phyloP scores from a whole-genome alignment of 2,113 vertebrate genomes.

The Stigmatopora argus region DNA sequence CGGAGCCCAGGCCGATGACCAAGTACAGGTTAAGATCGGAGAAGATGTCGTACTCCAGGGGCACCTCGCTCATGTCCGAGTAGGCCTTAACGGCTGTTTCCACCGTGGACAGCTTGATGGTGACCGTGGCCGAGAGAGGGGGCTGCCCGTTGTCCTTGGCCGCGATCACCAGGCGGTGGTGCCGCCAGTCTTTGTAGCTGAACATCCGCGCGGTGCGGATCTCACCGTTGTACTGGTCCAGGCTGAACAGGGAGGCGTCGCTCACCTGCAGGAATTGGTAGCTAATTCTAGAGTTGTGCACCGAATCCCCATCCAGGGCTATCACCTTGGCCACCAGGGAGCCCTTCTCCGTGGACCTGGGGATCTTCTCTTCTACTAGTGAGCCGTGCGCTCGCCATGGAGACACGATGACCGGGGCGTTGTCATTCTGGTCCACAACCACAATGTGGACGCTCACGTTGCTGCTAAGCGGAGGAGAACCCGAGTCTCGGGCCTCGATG shows the following conservation, averaged over 20 bases:
- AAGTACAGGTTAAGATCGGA: constrained; percentile 53
- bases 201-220: constrained; percentile 72
- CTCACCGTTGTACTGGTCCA: constrained; percentile 65
- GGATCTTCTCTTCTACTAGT: constrained; percentile 54
- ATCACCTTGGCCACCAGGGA: constrained; percentile 50
- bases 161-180: constrained; percentile 67
- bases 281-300: constrained; percentile 70
- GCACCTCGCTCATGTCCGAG: constrained; percentile 67
- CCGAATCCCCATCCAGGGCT: constrained; percentile 63
- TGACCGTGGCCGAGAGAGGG: constrained; percentile 71
- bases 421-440: constrained; percentile 76
- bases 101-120: constrained; percentile 60
- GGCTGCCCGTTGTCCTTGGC: constrained; percentile 71
- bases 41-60: constrained; percentile 57
- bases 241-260: constrained; percentile 69
- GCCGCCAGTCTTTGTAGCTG: constrained; percentile 63
- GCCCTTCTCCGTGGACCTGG: constrained; percentile 46
- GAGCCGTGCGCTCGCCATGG: constrained; percentile 68
- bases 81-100: constrained; percentile 46
- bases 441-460: constrained; percentile 71
- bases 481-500: constrained; percentile 53
- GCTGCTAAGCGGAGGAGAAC: constrained; percentile 53
- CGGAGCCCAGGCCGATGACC: constrained; percentile 67
- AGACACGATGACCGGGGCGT: constrained; percentile 68
- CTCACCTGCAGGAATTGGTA: constrained; percentile 71